A percentile compares a stretch with the other conserved stretches of the same genome.
These are phyloP conservation scores for Polyommatus iphigenia DNA, from an alignment of 2,888 invertebrate species.

Conservation along the genomic window DNA sequence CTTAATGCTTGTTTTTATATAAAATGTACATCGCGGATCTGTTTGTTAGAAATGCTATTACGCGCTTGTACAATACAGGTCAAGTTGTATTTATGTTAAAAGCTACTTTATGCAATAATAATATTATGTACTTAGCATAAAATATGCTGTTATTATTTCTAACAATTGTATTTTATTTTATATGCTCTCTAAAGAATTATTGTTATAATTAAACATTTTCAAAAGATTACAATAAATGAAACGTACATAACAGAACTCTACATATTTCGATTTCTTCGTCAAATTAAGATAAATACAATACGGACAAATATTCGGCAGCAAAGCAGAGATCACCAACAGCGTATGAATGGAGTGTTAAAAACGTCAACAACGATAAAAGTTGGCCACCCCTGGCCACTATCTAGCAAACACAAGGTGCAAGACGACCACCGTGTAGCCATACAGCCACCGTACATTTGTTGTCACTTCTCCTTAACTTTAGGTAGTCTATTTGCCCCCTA, in stretches of 20 bases:
- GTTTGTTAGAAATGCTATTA: neutral
- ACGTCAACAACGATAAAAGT: constrained; percentile 24
- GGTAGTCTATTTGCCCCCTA: constrained; percentile 57
- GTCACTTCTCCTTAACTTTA: constrained; percentile 59
- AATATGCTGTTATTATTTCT: neutral
- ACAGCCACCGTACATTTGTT: constrained; percentile 49
- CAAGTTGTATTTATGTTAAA: neutral
- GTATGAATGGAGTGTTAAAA: constrained; percentile 12
- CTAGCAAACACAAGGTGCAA: constrained; percentile 47
- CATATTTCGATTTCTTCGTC: neutral
- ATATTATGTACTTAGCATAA: neutral
- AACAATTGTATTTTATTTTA: no score
- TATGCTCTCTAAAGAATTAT: no score
- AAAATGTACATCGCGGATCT: neutral
- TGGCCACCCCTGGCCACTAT: constrained; percentile 42
- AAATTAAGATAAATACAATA: constrained; percentile 29
- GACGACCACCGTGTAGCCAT: constrained; percentile 45
- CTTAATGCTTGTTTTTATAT: constrained; percentile 31
- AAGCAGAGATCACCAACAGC: constrained; percentile 9
- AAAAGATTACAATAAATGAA: no score
- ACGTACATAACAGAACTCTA: no score
- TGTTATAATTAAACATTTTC: no score
- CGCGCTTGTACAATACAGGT: neutral
- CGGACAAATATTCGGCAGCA: constrained; percentile 25
- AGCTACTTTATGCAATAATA: neutral